Conservation (phyloP, 2,888 invertebrate genomes). For the Trimorus sp. region DNA sequence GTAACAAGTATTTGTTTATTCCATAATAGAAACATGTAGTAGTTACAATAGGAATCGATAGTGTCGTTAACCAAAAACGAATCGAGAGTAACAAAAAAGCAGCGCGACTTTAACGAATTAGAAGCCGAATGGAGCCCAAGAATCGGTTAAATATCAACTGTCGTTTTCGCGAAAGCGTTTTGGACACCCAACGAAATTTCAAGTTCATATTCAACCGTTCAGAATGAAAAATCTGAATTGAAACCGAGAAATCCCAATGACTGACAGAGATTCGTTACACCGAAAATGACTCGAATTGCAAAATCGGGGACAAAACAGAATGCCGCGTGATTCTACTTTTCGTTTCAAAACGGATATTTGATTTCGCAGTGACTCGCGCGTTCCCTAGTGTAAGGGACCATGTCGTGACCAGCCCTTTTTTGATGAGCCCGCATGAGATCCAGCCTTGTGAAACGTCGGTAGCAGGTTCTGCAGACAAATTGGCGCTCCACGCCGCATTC, state of each 20-base stretch:
- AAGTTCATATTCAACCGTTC: constrained; percentile 37
- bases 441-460: constrained; percentile 78
- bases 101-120: too few species aligned
- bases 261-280: not conserved
- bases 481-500: constrained; percentile 81
- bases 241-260: not conserved
- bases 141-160: constrained; percentile 43
- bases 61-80: not conserved
- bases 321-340: not conserved
- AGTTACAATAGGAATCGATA: constrained; percentile 43
- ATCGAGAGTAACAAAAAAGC: not conserved
- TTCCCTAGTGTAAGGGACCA: constrained; percentile 70
- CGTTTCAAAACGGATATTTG: constrained; percentile 41
- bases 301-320: not conserved
- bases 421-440: constrained; percentile 77
- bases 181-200: not conserved
- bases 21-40: constrained; percentile 56
- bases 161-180: not conserved
- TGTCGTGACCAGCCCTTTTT: constrained; percentile 70
- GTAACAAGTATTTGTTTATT: constrained; percentile 70
- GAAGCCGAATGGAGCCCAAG: not conserved
- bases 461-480: constrained; percentile 81
- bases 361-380: constrained; percentile 64
- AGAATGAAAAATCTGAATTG: not conserved
- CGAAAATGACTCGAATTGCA: not conserved